Base-by-base conservation (phyloP, 2,888 invertebrate genomes). In the Trimorus sp. region DNA sequence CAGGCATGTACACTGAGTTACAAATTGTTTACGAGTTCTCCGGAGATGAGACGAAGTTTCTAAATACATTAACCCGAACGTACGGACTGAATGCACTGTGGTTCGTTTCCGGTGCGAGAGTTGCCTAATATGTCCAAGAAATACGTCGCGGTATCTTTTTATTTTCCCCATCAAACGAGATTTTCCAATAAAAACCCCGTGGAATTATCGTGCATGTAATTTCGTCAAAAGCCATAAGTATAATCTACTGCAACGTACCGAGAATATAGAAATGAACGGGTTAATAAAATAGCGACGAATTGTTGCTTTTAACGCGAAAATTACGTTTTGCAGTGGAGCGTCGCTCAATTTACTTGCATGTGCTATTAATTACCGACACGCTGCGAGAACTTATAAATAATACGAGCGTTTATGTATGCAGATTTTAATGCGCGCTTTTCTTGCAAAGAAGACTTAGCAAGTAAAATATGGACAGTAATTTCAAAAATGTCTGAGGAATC, bases 11-110 rank as follows among this genome's bases (percentile, higher is more conserved):
- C 58, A 74, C 58, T 56, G 48, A 74, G 76, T 77, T 76, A 73
- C 68, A 81, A 76, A 81, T 81, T 77, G 81, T 81, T 63, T 81
- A 77, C 81, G 77, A 73, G 74, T 77, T 68, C 54, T 8, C 77
- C 63, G 63, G 68, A 77, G 69, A 82, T 74, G 76, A 63, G 66
- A 63, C 71, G 40, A 77, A 82, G 73, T 82, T 82, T 42, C 71
- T 71, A 80, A 81, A 77, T 77, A 69, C 62, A 81, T 81, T 81
- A 81, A 69, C 38, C 38, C 26, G 58, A 42, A 68, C 56, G 56
- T 73, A 62, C 48, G 37, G 42, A 73, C 38, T 69, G 77, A 62
- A 77, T 73, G 69, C 49, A 62, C 16, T 26, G 4, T 42, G 68
- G 49, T 73, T 76, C 66, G 54, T 70, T 75, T 8, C 14, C 38